Conservation (phyloP, 1,140 invertebrate genomes). For the Drosophila melanica region DNA sequence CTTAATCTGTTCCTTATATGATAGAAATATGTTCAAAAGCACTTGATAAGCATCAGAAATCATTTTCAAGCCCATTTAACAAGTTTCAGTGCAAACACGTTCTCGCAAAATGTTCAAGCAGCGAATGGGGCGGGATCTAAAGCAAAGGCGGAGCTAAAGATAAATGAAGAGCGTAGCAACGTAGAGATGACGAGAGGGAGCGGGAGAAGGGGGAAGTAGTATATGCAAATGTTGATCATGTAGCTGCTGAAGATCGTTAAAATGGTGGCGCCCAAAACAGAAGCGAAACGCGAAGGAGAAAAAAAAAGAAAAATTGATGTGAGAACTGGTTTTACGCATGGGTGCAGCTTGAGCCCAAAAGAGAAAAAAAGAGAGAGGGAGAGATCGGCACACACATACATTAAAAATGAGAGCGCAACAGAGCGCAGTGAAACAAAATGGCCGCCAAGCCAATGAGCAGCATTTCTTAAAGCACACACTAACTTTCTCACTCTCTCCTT, state of each 20-base stretch:
- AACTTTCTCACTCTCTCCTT: conserved; percentile 9
- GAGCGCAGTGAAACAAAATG: conserved; percentile 60
- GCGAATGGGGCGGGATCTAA: conserved; percentile 24
- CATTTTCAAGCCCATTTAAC: background rate
- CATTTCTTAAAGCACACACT: conserved; percentile 21
- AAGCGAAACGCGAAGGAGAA: conserved; percentile 25
- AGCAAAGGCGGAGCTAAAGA: conserved; percentile 27
- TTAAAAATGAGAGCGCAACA: conserved; percentile 56
- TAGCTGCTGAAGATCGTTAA: conserved; percentile 32
- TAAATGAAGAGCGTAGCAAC: background rate
- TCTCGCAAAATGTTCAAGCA: background rate
- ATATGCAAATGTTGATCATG: conserved; percentile 64
- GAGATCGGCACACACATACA: background rate
- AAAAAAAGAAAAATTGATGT: background rate
- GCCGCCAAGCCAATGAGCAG: conserved; percentile 35
- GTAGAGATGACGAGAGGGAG: background rate
- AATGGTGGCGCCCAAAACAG: conserved; percentile 73
- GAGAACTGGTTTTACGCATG: conserved; percentile 79
- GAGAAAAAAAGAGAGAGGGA: background rate
- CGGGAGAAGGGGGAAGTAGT: background rate
- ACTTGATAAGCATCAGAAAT: background rate
- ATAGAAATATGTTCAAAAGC: background rate
- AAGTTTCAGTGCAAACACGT: conserved; percentile 12
- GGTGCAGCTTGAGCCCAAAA: conserved; percentile 47
- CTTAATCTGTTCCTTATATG: background rate